Evolutionary conservation across 2,113 vertebrate species (phyloP).

Genomic region (Nesoenas mayeri): DNA sequence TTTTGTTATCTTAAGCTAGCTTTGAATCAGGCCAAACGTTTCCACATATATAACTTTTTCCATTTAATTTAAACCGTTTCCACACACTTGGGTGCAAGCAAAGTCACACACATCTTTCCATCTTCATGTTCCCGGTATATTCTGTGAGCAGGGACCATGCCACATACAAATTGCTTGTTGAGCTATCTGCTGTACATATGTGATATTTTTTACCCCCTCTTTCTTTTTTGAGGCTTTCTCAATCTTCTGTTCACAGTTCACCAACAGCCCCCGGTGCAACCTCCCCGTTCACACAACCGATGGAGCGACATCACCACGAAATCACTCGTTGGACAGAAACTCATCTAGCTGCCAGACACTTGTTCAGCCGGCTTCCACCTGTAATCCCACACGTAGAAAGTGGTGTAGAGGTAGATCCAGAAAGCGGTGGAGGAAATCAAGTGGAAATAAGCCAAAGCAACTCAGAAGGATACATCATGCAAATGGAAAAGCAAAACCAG

Average conservation of each 20-base stretch:
- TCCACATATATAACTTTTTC: background rate
- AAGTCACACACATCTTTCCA: background rate
- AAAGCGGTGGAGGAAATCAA: background rate
- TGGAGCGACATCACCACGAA: constrained; percentile 19
- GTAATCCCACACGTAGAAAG: constrained; percentile 41
- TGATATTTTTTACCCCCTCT: background rate
- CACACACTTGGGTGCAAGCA: background rate
- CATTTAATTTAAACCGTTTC: background rate
- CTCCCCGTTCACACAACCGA: background rate
- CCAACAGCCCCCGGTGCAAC: background rate
- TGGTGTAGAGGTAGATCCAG: background rate
- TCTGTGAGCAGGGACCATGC: background rate
- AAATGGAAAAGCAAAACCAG: constrained; percentile 73
- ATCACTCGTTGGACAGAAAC: background rate
- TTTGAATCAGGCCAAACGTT: background rate
- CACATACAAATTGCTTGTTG: background rate
- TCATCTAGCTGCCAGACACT: background rate
- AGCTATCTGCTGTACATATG: background rate
- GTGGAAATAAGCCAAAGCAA: constrained; percentile 44
- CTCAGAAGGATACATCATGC: constrained; percentile 77
- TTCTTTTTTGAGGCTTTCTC: constrained; percentile 25
- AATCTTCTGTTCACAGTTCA: background rate
- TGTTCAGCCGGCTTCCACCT: constrained; percentile 72
- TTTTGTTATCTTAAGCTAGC: background rate
- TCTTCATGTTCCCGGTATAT: background rate